phyloP scores from a whole-genome alignment of 2,888 invertebrate species.

The Hirtodrosophila confusa region DNA sequence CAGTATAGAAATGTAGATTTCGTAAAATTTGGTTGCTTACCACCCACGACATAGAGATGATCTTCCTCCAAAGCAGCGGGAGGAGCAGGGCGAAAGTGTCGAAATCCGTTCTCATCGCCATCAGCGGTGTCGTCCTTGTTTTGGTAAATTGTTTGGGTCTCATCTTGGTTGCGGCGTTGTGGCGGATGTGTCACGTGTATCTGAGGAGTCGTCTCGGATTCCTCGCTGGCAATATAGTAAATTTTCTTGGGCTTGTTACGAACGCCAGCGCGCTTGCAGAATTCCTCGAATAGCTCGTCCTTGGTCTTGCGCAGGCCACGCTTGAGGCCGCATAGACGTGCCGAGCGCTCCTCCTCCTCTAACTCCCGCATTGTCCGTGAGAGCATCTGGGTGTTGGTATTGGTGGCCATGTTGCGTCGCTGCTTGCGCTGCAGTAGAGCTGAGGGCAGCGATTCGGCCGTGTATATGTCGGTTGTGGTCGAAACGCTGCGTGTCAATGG shows the following conservation, averaged over 20 bases:
- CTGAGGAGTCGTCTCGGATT: slow-evolving; percentile 31
- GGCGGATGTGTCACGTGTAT: background rate
- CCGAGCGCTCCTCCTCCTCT: slow-evolving; percentile 48
- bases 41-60: slow-evolving; percentile 75
- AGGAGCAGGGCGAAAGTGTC: slow-evolving; percentile 45
- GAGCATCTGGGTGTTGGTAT: slow-evolving; percentile 70
- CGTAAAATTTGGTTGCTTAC: slow-evolving; percentile 44
- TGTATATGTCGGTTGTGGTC: slow-evolving; percentile 83
- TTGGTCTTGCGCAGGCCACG: slow-evolving; percentile 82
- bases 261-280: slow-evolving; percentile 82
- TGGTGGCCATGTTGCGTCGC: slow-evolving; percentile 77
- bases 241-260: slow-evolving; percentile 83
- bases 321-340: slow-evolving; percentile 80
- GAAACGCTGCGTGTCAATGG: slow-evolving; percentile 84
- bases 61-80: slow-evolving; percentile 65
- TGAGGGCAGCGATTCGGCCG: slow-evolving; percentile 26
- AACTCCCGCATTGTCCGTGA: slow-evolving; percentile 22
- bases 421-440: slow-evolving; percentile 47
- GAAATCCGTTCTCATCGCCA: slow-evolving; percentile 69
- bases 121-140: slow-evolving; percentile 49
- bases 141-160: slow-evolving; percentile 4
- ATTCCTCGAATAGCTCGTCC: slow-evolving; percentile 83
- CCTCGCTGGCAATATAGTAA: slow-evolving; percentile 81
- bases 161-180: slow-evolving; percentile 5
- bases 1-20: too few relatives aligned